A percentile compares a stretch with the other conserved stretches of the same genome.
phyloP scores from a whole-genome alignment of 2,888 invertebrate species.

The Microctonus brassicae region DNA sequence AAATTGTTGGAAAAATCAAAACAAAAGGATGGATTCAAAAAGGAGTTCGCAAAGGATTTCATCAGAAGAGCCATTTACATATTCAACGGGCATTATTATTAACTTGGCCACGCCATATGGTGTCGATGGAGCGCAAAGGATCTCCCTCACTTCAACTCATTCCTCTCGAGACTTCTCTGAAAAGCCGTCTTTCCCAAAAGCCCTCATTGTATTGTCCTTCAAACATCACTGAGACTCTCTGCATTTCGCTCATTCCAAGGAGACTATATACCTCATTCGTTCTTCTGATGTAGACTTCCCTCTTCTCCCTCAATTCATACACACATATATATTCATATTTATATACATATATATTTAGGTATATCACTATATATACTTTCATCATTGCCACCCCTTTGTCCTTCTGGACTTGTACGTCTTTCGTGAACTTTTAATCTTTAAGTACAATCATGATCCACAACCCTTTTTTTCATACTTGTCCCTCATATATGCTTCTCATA shows the following conservation, averaged over 20 bases:
- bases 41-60: constrained; percentile 33
- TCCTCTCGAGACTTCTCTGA: constrained; percentile 13
- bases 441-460: constrained; percentile 38
- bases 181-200: constrained; percentile 15
- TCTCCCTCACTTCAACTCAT: constrained; percentile 30
- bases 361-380: not conserved
- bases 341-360: not conserved
- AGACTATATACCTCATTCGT: constrained; percentile 14
- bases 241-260: constrained; percentile 5
- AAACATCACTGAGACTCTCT: constrained; percentile 11
- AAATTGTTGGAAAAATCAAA: constrained; percentile 10
- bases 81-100: constrained; percentile 50
- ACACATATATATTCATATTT: not conserved
- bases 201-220: constrained; percentile 11
- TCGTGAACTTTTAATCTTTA: constrained; percentile 42
- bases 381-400: constrained; percentile 6
- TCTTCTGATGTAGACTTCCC: constrained; percentile 17
- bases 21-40: not conserved
- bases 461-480: constrained; percentile 36
- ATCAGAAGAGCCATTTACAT: constrained; percentile 49
- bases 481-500: not conserved
- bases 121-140: constrained; percentile 57
- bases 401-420: constrained; percentile 43
- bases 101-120: constrained; percentile 60
- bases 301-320: constrained; percentile 13